A percentile compares a stretch with the other conserved stretches of the same genome.
These are phyloP conservation scores for Yasuhikotakia modesta DNA, from an alignment of 2,797 vertebrate genomes.

Conservation along the genomic window DNA sequence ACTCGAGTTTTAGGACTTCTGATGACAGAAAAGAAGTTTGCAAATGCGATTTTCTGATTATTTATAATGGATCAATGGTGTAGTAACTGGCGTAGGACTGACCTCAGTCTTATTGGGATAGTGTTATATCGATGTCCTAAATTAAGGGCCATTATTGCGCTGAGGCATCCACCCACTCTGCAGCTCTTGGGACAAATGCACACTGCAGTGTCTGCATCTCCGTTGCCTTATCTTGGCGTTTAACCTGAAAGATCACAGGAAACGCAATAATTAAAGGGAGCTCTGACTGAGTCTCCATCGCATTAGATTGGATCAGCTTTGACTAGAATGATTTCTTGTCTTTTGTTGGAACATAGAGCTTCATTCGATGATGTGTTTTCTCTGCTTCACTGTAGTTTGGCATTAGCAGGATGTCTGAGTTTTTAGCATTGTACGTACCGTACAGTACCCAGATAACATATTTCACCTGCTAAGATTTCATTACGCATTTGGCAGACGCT, in stretches of 20 bases:
- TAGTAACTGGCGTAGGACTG: slow-evolving; percentile 3
- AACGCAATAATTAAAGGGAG: slow-evolving; percentile 24
- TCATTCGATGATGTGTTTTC: too few species aligned
- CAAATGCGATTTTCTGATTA: slow-evolving; percentile 16
- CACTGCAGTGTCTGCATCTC: slow-evolving; percentile 24
- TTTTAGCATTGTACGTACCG: background rate
- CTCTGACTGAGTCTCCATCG: background rate
- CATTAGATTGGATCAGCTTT: background rate
- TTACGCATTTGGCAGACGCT: background rate
- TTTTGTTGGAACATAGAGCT: background rate
- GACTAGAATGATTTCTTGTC: slow-evolving; percentile 4
- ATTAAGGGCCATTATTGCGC: slow-evolving; percentile 24
- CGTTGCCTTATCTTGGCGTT: background rate
- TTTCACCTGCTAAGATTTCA: background rate
- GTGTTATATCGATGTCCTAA: slow-evolving; percentile 28
- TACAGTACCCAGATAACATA: background rate
- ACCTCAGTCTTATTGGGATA: slow-evolving; percentile 20
- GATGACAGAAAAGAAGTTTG: background rate
- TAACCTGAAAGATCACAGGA: slow-evolving; percentile 32
- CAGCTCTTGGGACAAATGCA: slow-evolving; percentile 1
- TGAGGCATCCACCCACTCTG: slow-evolving; percentile 32
- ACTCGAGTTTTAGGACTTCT: slow-evolving; percentile 3
- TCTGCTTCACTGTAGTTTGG: too few species aligned
- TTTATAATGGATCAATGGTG: slow-evolving; percentile 5
- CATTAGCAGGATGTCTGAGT: background rate